Evolutionary conservation across 1,140 invertebrate genomes (phyloP).

Genomic region (Formica selysi): DNA sequence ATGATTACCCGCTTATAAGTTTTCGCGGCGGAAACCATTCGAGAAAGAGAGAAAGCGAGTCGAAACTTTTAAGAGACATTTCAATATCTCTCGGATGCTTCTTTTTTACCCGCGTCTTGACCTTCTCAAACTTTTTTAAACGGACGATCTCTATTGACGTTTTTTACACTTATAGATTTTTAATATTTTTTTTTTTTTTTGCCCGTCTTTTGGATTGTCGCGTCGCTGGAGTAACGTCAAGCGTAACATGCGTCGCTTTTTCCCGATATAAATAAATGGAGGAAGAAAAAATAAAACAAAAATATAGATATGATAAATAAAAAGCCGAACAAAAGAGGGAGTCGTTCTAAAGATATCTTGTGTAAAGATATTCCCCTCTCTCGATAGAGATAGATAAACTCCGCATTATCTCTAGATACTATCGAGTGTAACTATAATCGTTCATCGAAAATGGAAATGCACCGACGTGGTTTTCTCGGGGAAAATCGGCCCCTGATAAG

Average conservation of each 20-base stretch:
- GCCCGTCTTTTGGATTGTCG: slow-evolving; percentile 3
- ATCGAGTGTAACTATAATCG: background rate
- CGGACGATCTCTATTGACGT: background rate
- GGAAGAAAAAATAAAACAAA: slow-evolving; percentile 27
- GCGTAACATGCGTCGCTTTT: background rate
- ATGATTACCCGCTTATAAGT: slow-evolving; percentile 40
- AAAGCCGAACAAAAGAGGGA: slow-evolving; percentile 6
- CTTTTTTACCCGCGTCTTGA: background rate
- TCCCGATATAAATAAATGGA: background rate
- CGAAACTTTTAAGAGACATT: background rate
- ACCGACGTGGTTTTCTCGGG: background rate
- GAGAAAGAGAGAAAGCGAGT: background rate
- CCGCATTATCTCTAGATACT: background rate
- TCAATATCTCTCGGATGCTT: background rate
- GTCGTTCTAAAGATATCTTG: slow-evolving; percentile 39
- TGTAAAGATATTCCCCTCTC: slow-evolving; percentile 25
- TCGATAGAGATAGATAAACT: slow-evolving; percentile 19
- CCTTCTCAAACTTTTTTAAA: background rate
- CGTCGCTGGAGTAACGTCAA: background rate
- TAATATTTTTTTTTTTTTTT: background rate
- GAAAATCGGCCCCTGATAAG: slow-evolving; percentile 30
- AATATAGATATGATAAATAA: background rate
- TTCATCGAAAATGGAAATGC: background rate
- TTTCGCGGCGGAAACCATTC: slow-evolving; percentile 9
- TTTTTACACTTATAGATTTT: background rate